Conservation (phyloP, 2,888 invertebrate species). For the Lomographa bimaculata region DNA sequence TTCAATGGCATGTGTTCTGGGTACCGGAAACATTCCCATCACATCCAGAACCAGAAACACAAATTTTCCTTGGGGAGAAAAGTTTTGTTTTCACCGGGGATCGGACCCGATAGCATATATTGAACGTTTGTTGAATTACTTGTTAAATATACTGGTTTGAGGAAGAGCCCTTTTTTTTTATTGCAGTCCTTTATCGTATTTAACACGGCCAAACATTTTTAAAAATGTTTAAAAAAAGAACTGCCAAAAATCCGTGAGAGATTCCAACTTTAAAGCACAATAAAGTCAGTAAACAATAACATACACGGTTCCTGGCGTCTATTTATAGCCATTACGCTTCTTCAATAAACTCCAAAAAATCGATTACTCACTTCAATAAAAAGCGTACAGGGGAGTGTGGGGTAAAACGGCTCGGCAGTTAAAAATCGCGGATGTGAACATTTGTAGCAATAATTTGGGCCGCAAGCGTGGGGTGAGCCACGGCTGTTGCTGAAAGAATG, state of each 20-base stretch:
- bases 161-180: too few species aligned
- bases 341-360: slow-evolving; percentile 56
- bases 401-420: slow-evolving; percentile 57
- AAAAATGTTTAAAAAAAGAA: too few species aligned
- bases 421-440: slow-evolving; percentile 75
- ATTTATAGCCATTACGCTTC: slow-evolving; percentile 43
- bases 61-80: too few species aligned
- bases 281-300: slow-evolving; percentile 29
- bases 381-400: slow-evolving; percentile 56
- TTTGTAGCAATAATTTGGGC: slow-evolving; percentile 79
- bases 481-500: slow-evolving; percentile 82
- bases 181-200: too few species aligned
- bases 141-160: too few species aligned
- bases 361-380: slow-evolving; percentile 73
- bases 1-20: too few species aligned
- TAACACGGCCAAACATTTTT: too few species aligned
- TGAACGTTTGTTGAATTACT: too few species aligned
- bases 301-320: slow-evolving; percentile 32
- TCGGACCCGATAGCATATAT: too few species aligned
- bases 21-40: too few species aligned
- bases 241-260: slow-evolving; percentile 28
- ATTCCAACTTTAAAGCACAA: slow-evolving; percentile 29
- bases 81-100: too few species aligned
- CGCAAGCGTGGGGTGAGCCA: slow-evolving; percentile 73
- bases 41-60: too few species aligned